Evolutionary conservation across 1,140 invertebrate species (phyloP).

Genomic region (Caenorhabditis elegans): WBcel235 BX284605.5:616001-616500

Average conservation of each 20-base stretch:
- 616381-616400: no score
- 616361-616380: no score
- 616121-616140: conserved; percentile 14
- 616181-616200: background rate
- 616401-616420: no score
- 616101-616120: background rate
- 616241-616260: background rate
- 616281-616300: background rate
- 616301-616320: conserved; percentile 4
- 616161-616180: background rate
- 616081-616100: background rate
- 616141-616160: background rate
- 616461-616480: no score
- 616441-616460: no score
- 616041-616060: background rate
- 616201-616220: background rate
- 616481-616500: background rate
- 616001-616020: no score
- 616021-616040: background rate
- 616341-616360: no score
- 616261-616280: background rate
- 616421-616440: no score
- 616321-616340: background rate
- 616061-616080: background rate
- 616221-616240: background rate